Base-by-base conservation (phyloP, 2,888 invertebrate species). In the Pristionchus fissidentatus region DNA sequence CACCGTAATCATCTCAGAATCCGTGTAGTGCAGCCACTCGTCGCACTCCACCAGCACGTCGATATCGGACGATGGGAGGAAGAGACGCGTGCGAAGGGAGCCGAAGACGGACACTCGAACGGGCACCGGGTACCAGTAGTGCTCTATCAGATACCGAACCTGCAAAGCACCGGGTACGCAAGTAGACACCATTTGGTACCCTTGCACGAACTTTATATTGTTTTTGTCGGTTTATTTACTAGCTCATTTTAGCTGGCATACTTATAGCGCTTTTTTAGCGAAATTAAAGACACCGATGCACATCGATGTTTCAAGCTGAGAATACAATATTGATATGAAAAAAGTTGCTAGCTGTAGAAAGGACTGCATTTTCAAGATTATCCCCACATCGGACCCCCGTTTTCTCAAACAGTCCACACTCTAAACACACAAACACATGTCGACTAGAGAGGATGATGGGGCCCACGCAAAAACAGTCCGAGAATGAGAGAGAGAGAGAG, bases 51-150 rank as follows among this genome's bases (percentile, higher is more conserved):
- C 95, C 84, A 95, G 95, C 90, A 95, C 93, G 93, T 95, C 95
- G 89, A 95, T 95, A 93, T 95, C 95, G 93, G 95, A 95, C 92
- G 98, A 98, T 88, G 98, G 98, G 93, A 99, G 95, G 94, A 98
- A 99, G 88, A 99, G 95, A 84, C 97, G 97, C 87, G 98, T 98
- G 90, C 97, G 95, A 94, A 97, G 98, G 92, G 97, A 97, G 92
- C 98, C 98, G 94, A 98, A 99, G 92, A 98, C 96, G 94, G 98
- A 97, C 88, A 98, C 97, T 93, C 83, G 84, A 26, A 88, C 85
- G 19, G 85, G 84, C 32, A 81, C 70, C 52, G 86, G 85, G 13
- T 70, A 80, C 87, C 88, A 89, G 43, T 82, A 38, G 32, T 55
- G 55, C 7, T 43, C 15, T 3, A 89, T 84, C 46, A 85, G 81